These are phyloP conservation scores for Corvus cornix DNA, from an alignment of 2,113 vertebrate genomes.

Conservation along the genomic window DNA sequence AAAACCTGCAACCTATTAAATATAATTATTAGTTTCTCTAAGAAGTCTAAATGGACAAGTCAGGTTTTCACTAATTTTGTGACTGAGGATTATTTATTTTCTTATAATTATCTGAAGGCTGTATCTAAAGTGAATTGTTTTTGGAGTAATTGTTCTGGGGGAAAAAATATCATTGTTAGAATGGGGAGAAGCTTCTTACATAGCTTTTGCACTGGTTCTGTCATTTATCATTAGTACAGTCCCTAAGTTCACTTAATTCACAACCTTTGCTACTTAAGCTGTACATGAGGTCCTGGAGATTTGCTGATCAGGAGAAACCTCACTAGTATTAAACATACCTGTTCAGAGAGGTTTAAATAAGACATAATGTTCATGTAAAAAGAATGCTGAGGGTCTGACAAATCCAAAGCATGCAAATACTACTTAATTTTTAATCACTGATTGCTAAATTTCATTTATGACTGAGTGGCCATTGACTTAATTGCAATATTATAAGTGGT, in stretches of 20 bases:
- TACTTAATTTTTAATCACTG: background rate
- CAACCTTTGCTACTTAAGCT: background rate
- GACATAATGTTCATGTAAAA: background rate
- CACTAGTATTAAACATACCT: background rate
- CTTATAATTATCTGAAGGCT: background rate
- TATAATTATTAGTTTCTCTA: background rate
- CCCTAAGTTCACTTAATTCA: background rate
- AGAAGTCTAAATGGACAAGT: background rate
- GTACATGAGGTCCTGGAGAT: background rate
- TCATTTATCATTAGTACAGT: background rate
- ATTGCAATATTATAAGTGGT: conserved; percentile 24
- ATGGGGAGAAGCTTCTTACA: background rate
- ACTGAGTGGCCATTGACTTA: conserved; percentile 10
- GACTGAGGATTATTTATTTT: background rate
- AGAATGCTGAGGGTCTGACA: background rate
- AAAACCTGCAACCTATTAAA: fast-evolving
- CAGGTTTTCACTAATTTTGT: background rate
- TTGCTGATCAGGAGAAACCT: background rate
- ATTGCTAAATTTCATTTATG: background rate
- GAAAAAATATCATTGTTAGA: background rate
- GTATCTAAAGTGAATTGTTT: background rate
- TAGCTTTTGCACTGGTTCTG: background rate
- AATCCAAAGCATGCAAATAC: background rate
- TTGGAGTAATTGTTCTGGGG: background rate
- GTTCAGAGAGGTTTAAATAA: background rate